phyloP scores from a whole-genome alignment of 1,140 invertebrate genomes.

The Lepeophtheirus salmonis region DNA sequence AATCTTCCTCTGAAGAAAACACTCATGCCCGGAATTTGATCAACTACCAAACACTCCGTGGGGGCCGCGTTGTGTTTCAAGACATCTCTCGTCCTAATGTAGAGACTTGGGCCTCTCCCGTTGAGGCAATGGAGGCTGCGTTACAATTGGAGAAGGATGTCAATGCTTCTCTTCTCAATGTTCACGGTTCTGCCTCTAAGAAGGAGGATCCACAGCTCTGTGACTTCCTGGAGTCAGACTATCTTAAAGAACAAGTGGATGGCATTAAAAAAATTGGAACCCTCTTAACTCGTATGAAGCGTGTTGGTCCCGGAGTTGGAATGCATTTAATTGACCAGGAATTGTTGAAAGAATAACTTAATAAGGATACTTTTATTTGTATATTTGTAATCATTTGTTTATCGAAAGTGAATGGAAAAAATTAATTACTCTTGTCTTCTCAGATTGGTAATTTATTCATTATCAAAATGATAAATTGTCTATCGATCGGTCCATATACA shows the following conservation, averaged over 20 bases:
- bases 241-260: constrained; percentile 39
- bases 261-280: constrained; percentile 39
- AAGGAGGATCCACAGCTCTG: constrained; percentile 28
- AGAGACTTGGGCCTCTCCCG: constrained; percentile 36
- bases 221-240: constrained; percentile 39
- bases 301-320: constrained; percentile 39
- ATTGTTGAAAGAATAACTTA: constrained; percentile 18
- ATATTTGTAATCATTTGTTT: too few species aligned
- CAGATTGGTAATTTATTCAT: too few species aligned
- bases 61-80: constrained; percentile 41
- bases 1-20: constrained; percentile 39
- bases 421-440: too few species aligned
- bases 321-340: constrained; percentile 42
- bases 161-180: constrained; percentile 26
- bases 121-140: constrained; percentile 38
- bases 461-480: too few species aligned
- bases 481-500: too few species aligned
- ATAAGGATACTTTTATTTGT: too few species aligned
- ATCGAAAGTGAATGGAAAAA: too few species aligned
- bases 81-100: constrained; percentile 32
- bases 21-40: constrained; percentile 44
- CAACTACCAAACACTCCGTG: constrained; percentile 58
- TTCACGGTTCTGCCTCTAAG: constrained; percentile 6
- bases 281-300: constrained; percentile 38
- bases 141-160: constrained; percentile 41